Percentiles rank a stretch among this genome's conserved stretches.
Conservation (phyloP, 2,797 vertebrate species). For the Phrynocephalus guinanensis region DNA sequence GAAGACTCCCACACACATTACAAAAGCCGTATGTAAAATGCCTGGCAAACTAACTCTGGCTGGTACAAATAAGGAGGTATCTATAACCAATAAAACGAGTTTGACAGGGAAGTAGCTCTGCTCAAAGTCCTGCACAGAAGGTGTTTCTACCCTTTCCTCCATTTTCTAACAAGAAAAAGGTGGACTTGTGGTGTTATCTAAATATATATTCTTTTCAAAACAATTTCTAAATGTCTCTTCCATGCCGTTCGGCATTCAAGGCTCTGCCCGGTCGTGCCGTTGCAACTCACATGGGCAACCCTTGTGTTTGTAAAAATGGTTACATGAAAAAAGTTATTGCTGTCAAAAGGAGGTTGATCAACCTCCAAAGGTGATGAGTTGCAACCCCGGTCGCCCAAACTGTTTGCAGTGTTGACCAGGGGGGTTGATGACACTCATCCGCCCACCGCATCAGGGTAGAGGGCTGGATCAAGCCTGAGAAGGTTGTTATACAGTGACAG, state of each 20-base stretch:
- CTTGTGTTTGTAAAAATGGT: constrained; percentile 46
- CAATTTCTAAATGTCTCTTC: constrained; percentile 69
- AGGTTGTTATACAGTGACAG: too few relatives aligned
- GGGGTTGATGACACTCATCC: neutral
- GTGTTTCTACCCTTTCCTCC: constrained; percentile 66
- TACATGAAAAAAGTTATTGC: neutral
- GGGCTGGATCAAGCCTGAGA: too few relatives aligned
- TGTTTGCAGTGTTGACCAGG: neutral
- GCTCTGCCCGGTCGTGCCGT: constrained; percentile 68
- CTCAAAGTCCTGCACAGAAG: constrained; percentile 69
- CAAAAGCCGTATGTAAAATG: constrained; percentile 71
- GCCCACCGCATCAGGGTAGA: too few relatives aligned
- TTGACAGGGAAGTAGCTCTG: constrained; percentile 75
- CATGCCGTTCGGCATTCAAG: constrained; percentile 51
- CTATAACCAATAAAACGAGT: constrained; percentile 80
- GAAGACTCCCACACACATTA: constrained; percentile 69
- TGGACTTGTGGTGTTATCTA: constrained; percentile 67
- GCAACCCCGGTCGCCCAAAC: neutral
- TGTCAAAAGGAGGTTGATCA: constrained; percentile 20
- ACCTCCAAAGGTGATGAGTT: neutral
- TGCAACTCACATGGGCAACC: constrained; percentile 32
- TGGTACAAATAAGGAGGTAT: constrained; percentile 76
- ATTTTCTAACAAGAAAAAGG: constrained; percentile 72
- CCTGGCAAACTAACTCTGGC: constrained; percentile 68
- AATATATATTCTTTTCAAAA: constrained; percentile 64